Conservation (phyloP, 1,140 invertebrate species). For the Helicoverpa zea region DNA sequence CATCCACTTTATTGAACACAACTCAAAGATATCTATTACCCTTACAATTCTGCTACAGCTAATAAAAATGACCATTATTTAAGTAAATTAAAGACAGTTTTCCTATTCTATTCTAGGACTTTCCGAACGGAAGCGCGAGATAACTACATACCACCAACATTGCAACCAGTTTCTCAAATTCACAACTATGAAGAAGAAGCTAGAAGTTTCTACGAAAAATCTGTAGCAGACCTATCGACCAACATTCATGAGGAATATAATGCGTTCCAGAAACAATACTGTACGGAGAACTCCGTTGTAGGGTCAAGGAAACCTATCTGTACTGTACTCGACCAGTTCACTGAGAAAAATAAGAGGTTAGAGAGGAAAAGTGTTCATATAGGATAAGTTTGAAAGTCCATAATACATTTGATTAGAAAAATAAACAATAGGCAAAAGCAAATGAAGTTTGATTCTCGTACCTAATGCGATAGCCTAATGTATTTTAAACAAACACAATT, state of each 20-base stretch:
- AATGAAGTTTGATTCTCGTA: not conserved
- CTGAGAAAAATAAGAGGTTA: slow-evolving; percentile 70
- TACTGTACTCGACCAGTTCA: slow-evolving; percentile 66
- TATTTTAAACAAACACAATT: too few species aligned
- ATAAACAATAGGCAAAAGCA: not conserved
- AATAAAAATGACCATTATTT: not conserved
- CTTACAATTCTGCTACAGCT: too few species aligned
- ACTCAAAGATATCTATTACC: too few species aligned
- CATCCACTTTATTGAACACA: too few species aligned
- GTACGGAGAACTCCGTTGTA: slow-evolving; percentile 65
- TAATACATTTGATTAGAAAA: too few species aligned
- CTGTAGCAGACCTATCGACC: slow-evolving; percentile 62
- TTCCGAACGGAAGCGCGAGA: slow-evolving; percentile 76
- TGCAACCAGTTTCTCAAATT: slow-evolving; percentile 60
- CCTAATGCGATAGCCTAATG: too few species aligned
- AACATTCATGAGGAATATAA: slow-evolving; percentile 62
- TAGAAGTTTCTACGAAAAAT: slow-evolving; percentile 60
- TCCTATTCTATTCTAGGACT: slow-evolving; percentile 63
- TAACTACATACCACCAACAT: slow-evolving; percentile 65
- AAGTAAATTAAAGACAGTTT: too few species aligned
- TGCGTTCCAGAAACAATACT: slow-evolving; percentile 57
- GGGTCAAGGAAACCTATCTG: slow-evolving; percentile 71
- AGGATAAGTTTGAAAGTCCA: not conserved
- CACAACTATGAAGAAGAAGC: slow-evolving; percentile 69
- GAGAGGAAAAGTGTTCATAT: slow-evolving; percentile 45